Evolutionary conservation across 2,797 vertebrate species (phyloP).

Genomic region (Falco peregrinus): DNA sequence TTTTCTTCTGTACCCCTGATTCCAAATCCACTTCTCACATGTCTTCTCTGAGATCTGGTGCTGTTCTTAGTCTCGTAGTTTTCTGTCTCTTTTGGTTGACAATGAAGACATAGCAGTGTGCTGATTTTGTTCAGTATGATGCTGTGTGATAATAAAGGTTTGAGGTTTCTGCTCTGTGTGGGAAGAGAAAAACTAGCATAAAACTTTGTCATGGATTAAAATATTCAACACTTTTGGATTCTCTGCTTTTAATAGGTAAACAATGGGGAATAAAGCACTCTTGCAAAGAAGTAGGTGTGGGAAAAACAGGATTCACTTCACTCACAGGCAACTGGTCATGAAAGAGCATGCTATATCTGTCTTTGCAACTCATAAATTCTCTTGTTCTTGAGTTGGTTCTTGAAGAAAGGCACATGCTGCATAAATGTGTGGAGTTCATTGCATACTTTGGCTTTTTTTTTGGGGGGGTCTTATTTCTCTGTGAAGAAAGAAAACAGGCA

Average conservation of each 20-base stretch:
- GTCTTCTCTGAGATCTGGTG: background rate
- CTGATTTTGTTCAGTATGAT: background rate
- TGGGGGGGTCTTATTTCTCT: background rate
- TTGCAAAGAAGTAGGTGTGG: slow-evolving; percentile 36
- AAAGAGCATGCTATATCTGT: slow-evolving; percentile 18
- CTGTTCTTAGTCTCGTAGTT: background rate
- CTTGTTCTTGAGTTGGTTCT: slow-evolving; percentile 11
- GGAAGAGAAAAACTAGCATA: background rate
- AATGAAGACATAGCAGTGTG: background rate
- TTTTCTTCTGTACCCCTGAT: background rate
- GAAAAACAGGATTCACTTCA: slow-evolving; percentile 37
- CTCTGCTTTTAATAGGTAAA: slow-evolving; percentile 40
- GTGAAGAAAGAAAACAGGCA: background rate
- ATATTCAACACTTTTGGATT: background rate
- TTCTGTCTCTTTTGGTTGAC: background rate
- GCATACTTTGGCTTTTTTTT: background rate
- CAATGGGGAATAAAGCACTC: slow-evolving; percentile 29
- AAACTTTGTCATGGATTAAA: background rate
- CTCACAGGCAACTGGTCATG: slow-evolving; percentile 31
- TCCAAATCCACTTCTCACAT: background rate
- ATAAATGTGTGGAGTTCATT: background rate
- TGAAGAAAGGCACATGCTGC: background rate
- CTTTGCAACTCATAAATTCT: slow-evolving; percentile 29
- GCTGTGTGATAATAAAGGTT: background rate
- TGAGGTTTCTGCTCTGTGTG: background rate